These are phyloP conservation scores for Aphodius sticticus DNA, from an alignment of 2,888 invertebrate species.

Conservation along the genomic window DNA sequence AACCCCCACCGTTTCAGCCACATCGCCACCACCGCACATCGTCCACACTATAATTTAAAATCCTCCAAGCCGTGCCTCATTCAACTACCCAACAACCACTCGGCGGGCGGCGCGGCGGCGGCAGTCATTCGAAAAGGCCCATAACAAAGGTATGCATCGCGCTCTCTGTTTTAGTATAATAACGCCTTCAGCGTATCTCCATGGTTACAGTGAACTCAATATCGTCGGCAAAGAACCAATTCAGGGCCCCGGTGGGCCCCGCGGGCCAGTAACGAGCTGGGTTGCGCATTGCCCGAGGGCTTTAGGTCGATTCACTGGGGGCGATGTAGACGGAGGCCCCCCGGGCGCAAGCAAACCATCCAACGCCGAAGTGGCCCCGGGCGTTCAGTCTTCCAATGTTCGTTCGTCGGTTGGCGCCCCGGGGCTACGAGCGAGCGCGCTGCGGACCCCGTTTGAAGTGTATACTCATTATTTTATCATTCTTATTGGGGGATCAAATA, in stretches of 20 bases:
- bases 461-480: constrained; percentile 4
- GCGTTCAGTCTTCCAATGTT: not conserved
- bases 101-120: not conserved
- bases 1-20: not conserved
- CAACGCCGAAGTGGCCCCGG: not conserved
- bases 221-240: constrained; percentile 25
- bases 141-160: constrained; percentile 19
- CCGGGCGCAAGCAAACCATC: not conserved
- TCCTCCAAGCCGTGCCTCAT: not conserved
- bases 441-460: not conserved
- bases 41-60: not conserved
- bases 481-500: not conserved
- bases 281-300: not conserved
- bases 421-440: not conserved
- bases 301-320: not conserved
- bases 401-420: not conserved
- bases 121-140: not conserved
- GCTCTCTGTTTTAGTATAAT: constrained; percentile 26
- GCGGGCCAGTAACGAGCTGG: constrained; percentile 21
- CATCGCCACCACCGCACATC: not conserved
- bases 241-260: constrained; percentile 17
- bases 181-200: constrained; percentile 18
- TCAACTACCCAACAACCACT: not conserved
- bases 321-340: not conserved
- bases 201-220: constrained; percentile 25